A percentile compares a stretch with the other conserved stretches of the same genome.
Evolutionary conservation across 2,797 vertebrate species (phyloP).

Genomic region (Sebastolobus altivelis): DNA sequence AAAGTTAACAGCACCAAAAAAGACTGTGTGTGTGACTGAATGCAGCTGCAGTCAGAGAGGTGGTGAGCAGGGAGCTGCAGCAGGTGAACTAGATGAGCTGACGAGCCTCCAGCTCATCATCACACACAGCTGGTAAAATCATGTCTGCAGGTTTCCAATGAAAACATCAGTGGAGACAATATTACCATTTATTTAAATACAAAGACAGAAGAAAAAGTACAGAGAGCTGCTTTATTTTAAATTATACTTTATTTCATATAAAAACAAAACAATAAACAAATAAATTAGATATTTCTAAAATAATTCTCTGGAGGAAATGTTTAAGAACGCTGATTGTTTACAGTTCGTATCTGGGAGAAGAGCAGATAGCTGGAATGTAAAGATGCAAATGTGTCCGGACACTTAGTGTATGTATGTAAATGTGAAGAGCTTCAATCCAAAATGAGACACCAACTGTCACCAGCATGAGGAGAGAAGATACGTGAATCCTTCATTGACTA

Average conservation of each 20-base stretch:
- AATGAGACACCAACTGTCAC: slow-evolving; percentile 13
- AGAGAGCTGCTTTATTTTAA: slow-evolving; percentile 78
- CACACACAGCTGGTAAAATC: too few species aligned
- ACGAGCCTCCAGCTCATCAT: too few species aligned
- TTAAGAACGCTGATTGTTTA: slow-evolving; percentile 76
- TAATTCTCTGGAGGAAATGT: slow-evolving; percentile 83
- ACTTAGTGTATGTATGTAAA: slow-evolving; percentile 26
- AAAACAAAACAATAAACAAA: slow-evolving; percentile 88
- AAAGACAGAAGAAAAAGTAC: slow-evolving; percentile 13
- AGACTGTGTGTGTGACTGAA: too few species aligned
- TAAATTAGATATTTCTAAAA: slow-evolving; percentile 90
- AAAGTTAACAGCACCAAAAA: too few species aligned
- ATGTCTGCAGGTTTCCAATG: too few species aligned
- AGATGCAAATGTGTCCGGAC: slow-evolving; percentile 33
- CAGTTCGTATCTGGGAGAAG: slow-evolving; percentile 63
- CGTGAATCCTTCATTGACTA: slow-evolving; percentile 12
- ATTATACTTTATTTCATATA: slow-evolving; percentile 90
- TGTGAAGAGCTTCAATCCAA: slow-evolving; percentile 40
- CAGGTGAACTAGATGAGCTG: too few species aligned
- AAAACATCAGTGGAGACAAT: too few species aligned
- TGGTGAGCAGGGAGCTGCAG: too few species aligned
- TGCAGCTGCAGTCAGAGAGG: too few species aligned
- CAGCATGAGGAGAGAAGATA: slow-evolving; percentile 22
- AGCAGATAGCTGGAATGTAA: slow-evolving; percentile 62
- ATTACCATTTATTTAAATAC: too few species aligned